Evolutionary conservation across 2,797 vertebrate species (phyloP).

Genomic region (Glossophaga mutica): DNA sequence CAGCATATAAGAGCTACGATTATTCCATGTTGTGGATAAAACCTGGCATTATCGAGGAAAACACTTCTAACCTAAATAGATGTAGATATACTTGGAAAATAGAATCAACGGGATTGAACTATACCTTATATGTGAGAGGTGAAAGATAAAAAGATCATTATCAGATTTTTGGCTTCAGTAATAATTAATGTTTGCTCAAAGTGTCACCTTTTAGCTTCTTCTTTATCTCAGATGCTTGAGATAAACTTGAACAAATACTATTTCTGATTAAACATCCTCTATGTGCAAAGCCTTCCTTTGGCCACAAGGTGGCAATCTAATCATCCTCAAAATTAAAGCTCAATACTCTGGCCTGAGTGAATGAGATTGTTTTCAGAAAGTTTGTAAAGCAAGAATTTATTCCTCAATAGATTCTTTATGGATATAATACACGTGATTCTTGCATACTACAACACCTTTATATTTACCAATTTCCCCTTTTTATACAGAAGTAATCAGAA

Average conservation of each 20-base stretch:
- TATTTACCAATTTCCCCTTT: neutral
- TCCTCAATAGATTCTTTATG: neutral
- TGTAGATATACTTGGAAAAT: neutral
- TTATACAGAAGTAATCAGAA: neutral
- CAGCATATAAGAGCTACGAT: neutral
- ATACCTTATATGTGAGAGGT: neutral
- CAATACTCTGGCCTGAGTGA: neutral
- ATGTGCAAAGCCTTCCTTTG: neutral
- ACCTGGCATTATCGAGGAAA: neutral
- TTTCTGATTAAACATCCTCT: neutral
- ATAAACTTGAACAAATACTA: neutral
- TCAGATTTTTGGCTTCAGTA: neutral
- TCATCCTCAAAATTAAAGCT: conserved; percentile 47
- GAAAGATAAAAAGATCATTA: neutral
- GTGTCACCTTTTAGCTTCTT: neutral
- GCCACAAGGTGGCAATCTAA: conserved; percentile 83
- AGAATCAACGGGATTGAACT: neutral
- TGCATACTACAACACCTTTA: neutral
- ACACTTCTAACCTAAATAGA: neutral
- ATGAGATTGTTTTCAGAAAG: neutral
- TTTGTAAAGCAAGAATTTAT: neutral
- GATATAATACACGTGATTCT: neutral
- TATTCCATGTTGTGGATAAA: neutral
- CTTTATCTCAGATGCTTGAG: neutral
- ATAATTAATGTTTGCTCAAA: neutral